These are phyloP conservation scores for Drosophila anomelani DNA, from an alignment of 2,888 invertebrate species.

Conservation along the genomic window DNA sequence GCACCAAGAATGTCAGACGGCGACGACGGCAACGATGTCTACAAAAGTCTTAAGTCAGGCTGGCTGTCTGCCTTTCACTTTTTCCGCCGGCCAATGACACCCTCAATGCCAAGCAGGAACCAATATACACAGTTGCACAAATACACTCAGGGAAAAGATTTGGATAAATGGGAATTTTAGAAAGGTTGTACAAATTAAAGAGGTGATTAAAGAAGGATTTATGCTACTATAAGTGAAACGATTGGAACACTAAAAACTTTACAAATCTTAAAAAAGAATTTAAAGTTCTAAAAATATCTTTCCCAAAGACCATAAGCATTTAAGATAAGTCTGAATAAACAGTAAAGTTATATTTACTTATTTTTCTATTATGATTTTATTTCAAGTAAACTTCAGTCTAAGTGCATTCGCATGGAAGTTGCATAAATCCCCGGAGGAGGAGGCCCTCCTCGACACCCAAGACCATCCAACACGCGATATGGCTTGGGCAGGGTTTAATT, in stretches of 20 bases:
- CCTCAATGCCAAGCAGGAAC: slow-evolving; percentile 82
- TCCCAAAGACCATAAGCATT: too few relatives aligned
- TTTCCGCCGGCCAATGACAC: slow-evolving; percentile 77
- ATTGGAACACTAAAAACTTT: too few relatives aligned
- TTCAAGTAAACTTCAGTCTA: not conserved
- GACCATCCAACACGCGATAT: slow-evolving; percentile 64
- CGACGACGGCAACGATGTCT: slow-evolving; percentile 22
- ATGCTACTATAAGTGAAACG: too few relatives aligned
- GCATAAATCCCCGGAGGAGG: slow-evolving; percentile 62
- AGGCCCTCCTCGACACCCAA: slow-evolving; percentile 20
- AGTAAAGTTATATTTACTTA: not conserved
- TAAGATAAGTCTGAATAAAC: too few relatives aligned
- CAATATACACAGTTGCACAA: slow-evolving; percentile 44
- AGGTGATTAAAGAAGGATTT: too few relatives aligned
- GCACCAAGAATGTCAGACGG: slow-evolving; percentile 48
- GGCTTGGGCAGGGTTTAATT: slow-evolving; percentile 62
- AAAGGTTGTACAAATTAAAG: not conserved
- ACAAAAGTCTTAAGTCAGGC: slow-evolving; percentile 51
- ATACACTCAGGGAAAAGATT: slow-evolving; percentile 11
- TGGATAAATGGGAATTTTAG: slow-evolving; percentile 4
- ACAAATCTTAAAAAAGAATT: too few relatives aligned
- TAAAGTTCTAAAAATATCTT: too few relatives aligned
- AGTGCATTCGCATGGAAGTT: slow-evolving; percentile 44
- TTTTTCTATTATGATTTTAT: not conserved
- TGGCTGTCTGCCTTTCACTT: slow-evolving; percentile 82